Percentiles rank a stretch among this genome's conserved stretches.
These are phyloP conservation scores for Percopsis omiscomaycus DNA, from an alignment of 2,797 vertebrate genomes.

Conservation along the genomic window DNA sequence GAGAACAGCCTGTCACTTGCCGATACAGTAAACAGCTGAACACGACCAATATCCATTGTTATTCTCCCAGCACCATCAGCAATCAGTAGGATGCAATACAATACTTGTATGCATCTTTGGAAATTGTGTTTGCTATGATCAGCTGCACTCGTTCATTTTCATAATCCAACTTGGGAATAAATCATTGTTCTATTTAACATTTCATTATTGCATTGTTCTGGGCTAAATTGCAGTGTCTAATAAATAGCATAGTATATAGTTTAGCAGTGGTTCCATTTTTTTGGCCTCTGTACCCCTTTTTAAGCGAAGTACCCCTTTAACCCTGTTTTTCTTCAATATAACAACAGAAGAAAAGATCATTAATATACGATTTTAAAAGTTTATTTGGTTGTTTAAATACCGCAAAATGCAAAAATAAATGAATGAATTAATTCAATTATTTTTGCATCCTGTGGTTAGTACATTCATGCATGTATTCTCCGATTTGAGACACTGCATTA, in stretches of 20 bases:
- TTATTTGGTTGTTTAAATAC: no score
- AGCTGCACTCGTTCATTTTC: constrained; percentile 12
- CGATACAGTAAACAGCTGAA: constrained; percentile 64
- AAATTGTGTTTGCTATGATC: constrained; percentile 19
- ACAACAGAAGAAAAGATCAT: no score
- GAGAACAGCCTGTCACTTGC: constrained; percentile 50
- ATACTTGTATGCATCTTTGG: constrained; percentile 14
- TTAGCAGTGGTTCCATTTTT: no score
- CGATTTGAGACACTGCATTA: no score
- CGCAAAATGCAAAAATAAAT: no score
- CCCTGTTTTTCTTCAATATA: no score
- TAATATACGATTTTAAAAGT: no score
- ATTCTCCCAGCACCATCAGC: constrained; percentile 30
- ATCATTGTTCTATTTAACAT: constrained; percentile 35
- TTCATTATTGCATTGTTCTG: constrained; percentile 21
- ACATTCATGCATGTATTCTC: no score
- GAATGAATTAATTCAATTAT: no score
- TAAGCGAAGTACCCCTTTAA: no score
- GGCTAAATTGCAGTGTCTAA: constrained; percentile 10
- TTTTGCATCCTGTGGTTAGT: no score
- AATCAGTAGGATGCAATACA: constrained; percentile 27
- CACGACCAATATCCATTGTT: constrained; percentile 38
- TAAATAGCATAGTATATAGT: constrained; percentile 8
- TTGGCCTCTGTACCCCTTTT: no score
- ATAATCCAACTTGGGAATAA: neutral